phyloP scores from a whole-genome alignment of 2,888 invertebrate genomes.

The Hemistola chrysoprasaria region DNA sequence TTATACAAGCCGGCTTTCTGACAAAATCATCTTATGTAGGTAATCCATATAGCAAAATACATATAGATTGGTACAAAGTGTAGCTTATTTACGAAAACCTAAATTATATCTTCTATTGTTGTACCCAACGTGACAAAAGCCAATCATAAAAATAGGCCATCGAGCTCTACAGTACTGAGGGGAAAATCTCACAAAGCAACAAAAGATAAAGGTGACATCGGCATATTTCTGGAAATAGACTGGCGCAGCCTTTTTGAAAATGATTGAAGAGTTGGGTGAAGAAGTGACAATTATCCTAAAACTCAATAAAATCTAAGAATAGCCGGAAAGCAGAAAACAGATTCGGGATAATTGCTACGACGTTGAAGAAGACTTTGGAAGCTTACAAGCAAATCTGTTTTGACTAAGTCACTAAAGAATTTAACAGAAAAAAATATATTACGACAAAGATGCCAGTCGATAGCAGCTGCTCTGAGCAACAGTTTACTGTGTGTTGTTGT shows the following conservation, averaged over 20 bases:
- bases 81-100: conserved; percentile 13
- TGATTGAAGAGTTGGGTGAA: conserved; percentile 3
- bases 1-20: conserved; percentile 11
- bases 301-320: no score
- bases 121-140: conserved; percentile 20
- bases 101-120: conserved; percentile 13
- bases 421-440: no score
- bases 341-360: no score
- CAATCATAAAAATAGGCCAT: conserved; percentile 23
- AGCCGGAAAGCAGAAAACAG: no score
- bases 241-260: conserved; percentile 3
- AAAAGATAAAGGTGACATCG: conserved; percentile 21
- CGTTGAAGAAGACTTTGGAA: no score
- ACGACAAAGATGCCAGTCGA: no score
- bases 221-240: conserved; percentile 17
- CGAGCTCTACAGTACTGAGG: conserved; percentile 17
- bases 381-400: no score
- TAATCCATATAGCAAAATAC: conserved; percentile 8
- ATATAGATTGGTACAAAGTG: background rate
- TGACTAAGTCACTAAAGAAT: no score
- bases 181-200: conserved; percentile 20
- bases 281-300: background rate
- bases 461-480: no score
- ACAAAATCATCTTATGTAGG: conserved; percentile 14
- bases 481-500: no score